These are phyloP conservation scores for Clarias fuscus DNA, from an alignment of 2,797 vertebrate genomes.

Conservation along the genomic window DNA sequence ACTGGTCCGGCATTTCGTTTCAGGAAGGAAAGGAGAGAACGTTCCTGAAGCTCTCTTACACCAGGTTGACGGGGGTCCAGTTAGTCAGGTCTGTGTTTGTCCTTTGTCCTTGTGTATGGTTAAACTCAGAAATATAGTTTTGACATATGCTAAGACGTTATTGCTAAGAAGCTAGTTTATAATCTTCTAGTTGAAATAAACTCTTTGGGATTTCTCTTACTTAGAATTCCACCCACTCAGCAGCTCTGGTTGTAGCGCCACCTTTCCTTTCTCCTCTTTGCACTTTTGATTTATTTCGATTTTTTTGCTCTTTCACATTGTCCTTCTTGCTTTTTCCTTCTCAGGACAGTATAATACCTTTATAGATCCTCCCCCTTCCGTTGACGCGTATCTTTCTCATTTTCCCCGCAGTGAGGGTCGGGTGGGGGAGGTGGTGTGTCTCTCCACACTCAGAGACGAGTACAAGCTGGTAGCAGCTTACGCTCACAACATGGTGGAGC, in stretches of 20 bases:
- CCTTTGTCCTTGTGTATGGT: no score
- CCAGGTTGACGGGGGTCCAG: conserved; percentile 78
- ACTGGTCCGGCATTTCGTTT: conserved; percentile 84
- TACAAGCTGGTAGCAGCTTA: conserved; percentile 77
- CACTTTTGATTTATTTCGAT: neutral
- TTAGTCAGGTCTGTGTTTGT: conserved; percentile 19
- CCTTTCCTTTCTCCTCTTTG: neutral
- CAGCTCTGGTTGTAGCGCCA: neutral
- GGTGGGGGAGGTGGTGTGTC: conserved; percentile 67
- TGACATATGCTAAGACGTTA: neutral
- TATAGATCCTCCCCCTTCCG: neutral
- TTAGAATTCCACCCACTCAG: neutral
- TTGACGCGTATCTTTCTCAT: neutral
- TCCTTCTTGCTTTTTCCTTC: neutral
- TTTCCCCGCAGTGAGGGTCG: conserved; percentile 53
- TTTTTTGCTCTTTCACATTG: neutral
- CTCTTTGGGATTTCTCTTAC: neutral
- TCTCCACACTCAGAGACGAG: conserved; percentile 78
- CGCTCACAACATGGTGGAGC: conserved; percentile 73
- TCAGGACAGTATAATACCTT: neutral
- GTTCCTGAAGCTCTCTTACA: conserved; percentile 81
- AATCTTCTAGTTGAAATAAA: neutral
- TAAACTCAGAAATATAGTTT: neutral
- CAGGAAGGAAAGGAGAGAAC: conserved; percentile 83
- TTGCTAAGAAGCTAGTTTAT: neutral